Conservation (phyloP, 2,888 invertebrate species). For the Pseudanteris insignis region DNA sequence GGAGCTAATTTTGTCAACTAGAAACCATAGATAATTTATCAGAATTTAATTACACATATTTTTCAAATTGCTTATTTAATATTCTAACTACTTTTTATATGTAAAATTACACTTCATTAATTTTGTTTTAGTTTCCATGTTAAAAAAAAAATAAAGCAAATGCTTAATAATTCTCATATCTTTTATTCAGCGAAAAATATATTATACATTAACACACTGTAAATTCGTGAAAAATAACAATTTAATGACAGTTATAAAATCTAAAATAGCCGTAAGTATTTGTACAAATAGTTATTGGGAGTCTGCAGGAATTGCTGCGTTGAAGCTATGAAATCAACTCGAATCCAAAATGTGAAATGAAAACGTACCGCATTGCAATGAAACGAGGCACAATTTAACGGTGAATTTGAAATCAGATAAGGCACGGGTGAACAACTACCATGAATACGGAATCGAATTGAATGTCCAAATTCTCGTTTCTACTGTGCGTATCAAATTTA, state of each 20-base stretch:
- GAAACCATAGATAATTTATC: no score
- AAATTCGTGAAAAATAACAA: constrained; percentile 43
- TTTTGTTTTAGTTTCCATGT: no score
- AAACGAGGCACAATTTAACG: no score
- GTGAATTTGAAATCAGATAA: no score
- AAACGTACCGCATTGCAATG: no score
- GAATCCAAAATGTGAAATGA: no score
- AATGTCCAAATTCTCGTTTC: constrained; percentile 3
- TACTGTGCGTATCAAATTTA: constrained; percentile 7
- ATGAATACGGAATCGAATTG: constrained; percentile 15
- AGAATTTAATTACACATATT: no score
- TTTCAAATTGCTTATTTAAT: no score
- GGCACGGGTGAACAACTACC: constrained; percentile 37
- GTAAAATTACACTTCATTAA: no score
- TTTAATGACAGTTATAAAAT: constrained; percentile 38
- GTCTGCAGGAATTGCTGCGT: constrained; percentile 3
- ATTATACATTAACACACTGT: constrained; percentile 44
- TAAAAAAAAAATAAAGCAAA: no score
- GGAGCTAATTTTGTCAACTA: no score
- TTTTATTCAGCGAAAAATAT: constrained; percentile 44
- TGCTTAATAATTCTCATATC: constrained; percentile 18
- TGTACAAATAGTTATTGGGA: constrained; percentile 32
- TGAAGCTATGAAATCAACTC: constrained; percentile 8
- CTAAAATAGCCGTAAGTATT: constrained; percentile 32
- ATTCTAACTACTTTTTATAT: no score